Percentiles rank a stretch among this genome's conserved stretches.
Evolutionary conservation across 2,797 vertebrate species (phyloP).

Genomic region (Scolopax bukidnonensis): DNA sequence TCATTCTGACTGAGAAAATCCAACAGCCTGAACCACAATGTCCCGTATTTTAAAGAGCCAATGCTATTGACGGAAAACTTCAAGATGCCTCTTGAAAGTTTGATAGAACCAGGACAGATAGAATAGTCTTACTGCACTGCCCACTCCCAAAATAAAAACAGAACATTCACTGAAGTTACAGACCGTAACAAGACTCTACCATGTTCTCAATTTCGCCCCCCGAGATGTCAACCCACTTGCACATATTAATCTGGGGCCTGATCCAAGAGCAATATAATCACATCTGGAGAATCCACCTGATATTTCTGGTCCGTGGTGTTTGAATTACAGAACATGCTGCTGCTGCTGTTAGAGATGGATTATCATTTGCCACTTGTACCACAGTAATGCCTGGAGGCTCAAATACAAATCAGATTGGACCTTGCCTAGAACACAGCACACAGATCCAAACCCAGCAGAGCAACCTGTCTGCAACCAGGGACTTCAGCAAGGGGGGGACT

Average conservation of each 20-base stretch:
- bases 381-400: neutral
- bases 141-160: neutral
- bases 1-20: neutral
- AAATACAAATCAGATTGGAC: neutral
- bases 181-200: neutral
- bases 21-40: neutral
- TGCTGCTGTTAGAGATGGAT: neutral
- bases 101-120: neutral
- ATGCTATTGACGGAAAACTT: neutral
- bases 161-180: neutral
- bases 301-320: neutral
- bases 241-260: neutral
- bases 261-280: neutral
- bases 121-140: neutral
- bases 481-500: neutral
- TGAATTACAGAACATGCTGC: neutral
- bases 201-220: neutral
- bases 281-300: neutral
- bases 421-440: neutral
- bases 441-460: accelerated
- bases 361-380: neutral
- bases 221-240: neutral
- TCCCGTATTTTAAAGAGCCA: neutral
- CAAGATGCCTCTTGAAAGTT: neutral
- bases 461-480: neutral